phyloP scores from a whole-genome alignment of 2,797 vertebrate genomes.

The Xenentodon cancila region DNA sequence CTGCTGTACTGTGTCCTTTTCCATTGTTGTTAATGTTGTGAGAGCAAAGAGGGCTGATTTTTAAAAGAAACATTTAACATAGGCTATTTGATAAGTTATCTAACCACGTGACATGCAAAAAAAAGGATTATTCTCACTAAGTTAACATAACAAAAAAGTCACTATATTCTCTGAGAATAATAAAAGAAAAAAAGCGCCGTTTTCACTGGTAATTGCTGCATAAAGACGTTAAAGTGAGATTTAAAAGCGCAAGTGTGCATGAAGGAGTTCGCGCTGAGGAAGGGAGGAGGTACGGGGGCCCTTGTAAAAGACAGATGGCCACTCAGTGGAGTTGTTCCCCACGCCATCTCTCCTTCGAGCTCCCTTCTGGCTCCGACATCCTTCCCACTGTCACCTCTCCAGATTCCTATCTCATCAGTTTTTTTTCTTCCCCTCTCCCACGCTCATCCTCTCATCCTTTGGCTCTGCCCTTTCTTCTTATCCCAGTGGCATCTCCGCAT shows the following conservation, averaged over 20 bases:
- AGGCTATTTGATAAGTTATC: background rate
- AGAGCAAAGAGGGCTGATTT: background rate
- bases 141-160: background rate
- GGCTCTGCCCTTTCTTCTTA: constrained; percentile 8
- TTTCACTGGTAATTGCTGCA: background rate
- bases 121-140: background rate
- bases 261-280: constrained; percentile 44
- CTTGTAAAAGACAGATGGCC: constrained; percentile 85
- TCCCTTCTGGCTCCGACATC: constrained; percentile 73
- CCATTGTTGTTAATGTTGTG: constrained; percentile 2
- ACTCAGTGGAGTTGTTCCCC: constrained; percentile 85
- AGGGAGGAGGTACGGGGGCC: constrained; percentile 40
- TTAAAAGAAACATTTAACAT: background rate
- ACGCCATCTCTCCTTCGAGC: constrained; percentile 68
- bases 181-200: background rate
- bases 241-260: constrained; percentile 46
- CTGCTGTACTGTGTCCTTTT: background rate
- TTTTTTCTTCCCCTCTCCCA: constrained; percentile 36
- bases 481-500: constrained; percentile 33
- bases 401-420: constrained; percentile 73
- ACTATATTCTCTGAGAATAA: background rate
- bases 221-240: constrained; percentile 22
- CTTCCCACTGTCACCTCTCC: constrained; percentile 73
- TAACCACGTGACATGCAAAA: background rate
- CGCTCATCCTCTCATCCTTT: constrained; percentile 21